These are phyloP conservation scores for Archips xylosteana DNA, from an alignment of 2,888 invertebrate species.

Conservation along the genomic window DNA sequence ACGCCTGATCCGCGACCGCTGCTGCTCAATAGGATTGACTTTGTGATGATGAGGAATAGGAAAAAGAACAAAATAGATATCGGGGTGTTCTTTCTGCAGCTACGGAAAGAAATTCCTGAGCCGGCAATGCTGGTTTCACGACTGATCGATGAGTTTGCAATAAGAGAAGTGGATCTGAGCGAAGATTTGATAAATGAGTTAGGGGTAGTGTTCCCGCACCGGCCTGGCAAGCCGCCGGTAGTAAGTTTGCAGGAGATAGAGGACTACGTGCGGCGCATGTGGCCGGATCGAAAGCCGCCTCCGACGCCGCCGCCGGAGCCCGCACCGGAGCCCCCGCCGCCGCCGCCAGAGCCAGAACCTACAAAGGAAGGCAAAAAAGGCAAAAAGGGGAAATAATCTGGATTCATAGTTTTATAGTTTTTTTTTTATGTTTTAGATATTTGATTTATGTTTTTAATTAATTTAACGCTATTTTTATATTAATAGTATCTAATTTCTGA, in stretches of 20 bases:
- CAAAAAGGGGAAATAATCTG: background rate
- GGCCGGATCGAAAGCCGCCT: slow-evolving; percentile 62
- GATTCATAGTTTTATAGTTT: background rate
- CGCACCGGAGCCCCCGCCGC: slow-evolving; percentile 24
- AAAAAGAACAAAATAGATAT: slow-evolving; percentile 20
- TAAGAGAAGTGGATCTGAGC: slow-evolving; percentile 1
- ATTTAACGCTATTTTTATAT: background rate
- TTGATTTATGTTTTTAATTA: background rate
- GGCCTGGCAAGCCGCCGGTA: background rate
- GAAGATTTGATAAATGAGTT: background rate
- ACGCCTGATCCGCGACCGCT: background rate
- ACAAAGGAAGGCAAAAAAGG: slow-evolving; percentile 30
- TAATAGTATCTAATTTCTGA: background rate
- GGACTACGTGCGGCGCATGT: slow-evolving; percentile 61
- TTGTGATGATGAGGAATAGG: background rate
- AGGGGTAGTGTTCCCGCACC: slow-evolving; percentile 1
- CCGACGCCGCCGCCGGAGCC: slow-evolving; percentile 56
- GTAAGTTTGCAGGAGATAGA: slow-evolving; percentile 49
- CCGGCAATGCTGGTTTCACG: background rate
- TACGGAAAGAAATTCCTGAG: slow-evolving; percentile 9
- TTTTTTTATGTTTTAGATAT: background rate
- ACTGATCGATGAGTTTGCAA: background rate
- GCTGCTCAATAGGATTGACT: background rate
- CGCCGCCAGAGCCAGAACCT: background rate
- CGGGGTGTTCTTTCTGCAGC: slow-evolving; percentile 8